Percentiles rank a stretch among this genome's conserved stretches.
Evolutionary conservation across 2,888 invertebrate genomes (phyloP).

Genomic region (Horisme vitalbata): DNA sequence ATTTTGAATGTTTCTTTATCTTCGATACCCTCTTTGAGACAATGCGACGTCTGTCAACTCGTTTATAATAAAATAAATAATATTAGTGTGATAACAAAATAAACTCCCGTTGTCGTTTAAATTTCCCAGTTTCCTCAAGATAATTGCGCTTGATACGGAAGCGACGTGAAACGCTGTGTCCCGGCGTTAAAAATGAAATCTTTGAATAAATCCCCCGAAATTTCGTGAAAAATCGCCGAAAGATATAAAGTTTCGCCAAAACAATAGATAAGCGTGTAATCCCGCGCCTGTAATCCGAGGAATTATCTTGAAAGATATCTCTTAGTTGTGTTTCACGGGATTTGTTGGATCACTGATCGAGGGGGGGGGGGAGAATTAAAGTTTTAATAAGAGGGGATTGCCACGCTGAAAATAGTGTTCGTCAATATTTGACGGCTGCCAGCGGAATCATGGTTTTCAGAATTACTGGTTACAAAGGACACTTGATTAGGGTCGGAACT

Average conservation of each 20-base stretch:
- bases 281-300: slow-evolving; percentile 24
- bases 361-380: slow-evolving; percentile 16
- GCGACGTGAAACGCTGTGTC: slow-evolving; percentile 2
- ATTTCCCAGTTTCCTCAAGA: slow-evolving; percentile 5
- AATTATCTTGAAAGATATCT: slow-evolving; percentile 30
- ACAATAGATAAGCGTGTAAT: slow-evolving; percentile 35
- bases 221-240: slow-evolving; percentile 18
- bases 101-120: not conserved
- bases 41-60: too few relatives aligned
- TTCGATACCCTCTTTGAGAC: too few relatives aligned
- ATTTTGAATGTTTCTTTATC: too few relatives aligned
- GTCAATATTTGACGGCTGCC: not conserved
- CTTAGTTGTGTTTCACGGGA: slow-evolving; percentile 25
- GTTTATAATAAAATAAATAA: too few relatives aligned
- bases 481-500: too few relatives aligned
- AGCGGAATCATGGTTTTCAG: too few relatives aligned
- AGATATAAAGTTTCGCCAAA: slow-evolving; percentile 25
- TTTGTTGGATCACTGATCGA: slow-evolving; percentile 7
- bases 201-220: slow-evolving; percentile 3
- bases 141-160: slow-evolving; percentile 8
- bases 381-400: slow-evolving; percentile 18
- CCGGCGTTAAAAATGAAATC: slow-evolving; percentile 9
- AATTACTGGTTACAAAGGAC: too few relatives aligned
- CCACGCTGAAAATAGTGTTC: not conserved
- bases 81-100: slow-evolving; percentile 5